Percentiles rank a stretch among this genome's conserved stretches.
phyloP scores from a whole-genome alignment of 2,888 invertebrate genomes.

The Xylocampa areola region DNA sequence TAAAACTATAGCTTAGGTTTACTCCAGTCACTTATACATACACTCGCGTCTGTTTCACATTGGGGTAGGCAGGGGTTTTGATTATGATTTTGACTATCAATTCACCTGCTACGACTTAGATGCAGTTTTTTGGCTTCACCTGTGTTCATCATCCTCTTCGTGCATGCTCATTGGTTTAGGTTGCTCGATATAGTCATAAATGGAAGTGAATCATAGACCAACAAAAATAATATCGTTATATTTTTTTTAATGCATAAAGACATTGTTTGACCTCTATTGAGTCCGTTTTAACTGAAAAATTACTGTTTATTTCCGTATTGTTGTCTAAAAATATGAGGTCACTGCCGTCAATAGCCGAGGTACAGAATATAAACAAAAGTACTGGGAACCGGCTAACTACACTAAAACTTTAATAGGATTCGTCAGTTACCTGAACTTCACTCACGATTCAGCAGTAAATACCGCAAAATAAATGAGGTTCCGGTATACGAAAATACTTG shows the following conservation, averaged over 20 bases:
- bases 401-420: slow-evolving; percentile 7
- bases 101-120: too few species aligned
- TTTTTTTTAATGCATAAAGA: too few species aligned
- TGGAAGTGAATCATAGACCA: too few species aligned
- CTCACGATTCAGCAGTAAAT: background rate
- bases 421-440: background rate
- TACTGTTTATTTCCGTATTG: background rate
- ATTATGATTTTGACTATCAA: too few species aligned
- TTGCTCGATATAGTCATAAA: too few species aligned
- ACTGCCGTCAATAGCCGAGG: background rate
- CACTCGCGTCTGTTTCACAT: too few species aligned
- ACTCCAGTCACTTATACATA: background rate
- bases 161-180: too few species aligned
- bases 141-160: too few species aligned
- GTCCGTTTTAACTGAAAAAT: background rate
- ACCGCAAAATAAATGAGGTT: slow-evolving; percentile 14
- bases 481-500: slow-evolving; percentile 11
- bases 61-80: too few species aligned
- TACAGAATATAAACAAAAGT: background rate
- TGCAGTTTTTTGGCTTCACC: too few species aligned
- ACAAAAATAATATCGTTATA: too few species aligned
- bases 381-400: background rate
- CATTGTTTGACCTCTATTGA: background rate
- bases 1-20: background rate
- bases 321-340: background rate